Conservation (phyloP, 2,113 vertebrate species). For the Hippocampus abdominalis region DNA sequence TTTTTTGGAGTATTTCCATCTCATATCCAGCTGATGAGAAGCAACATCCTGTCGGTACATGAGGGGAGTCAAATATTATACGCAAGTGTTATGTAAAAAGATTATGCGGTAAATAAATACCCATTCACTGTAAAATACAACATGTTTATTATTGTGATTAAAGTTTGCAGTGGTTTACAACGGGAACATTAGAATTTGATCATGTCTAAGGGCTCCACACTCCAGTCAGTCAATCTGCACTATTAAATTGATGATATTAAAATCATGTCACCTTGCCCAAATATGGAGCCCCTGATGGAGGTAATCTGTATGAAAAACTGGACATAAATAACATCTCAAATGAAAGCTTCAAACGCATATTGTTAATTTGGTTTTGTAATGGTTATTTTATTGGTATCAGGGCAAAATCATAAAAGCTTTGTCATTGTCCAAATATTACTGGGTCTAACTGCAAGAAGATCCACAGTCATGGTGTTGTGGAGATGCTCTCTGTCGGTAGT, state of each 20-base stretch:
- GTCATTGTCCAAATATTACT: background rate
- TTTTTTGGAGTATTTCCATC: conserved; percentile 20
- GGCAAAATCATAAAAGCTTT: background rate
- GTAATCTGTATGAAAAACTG: too few relatives aligned
- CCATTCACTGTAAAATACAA: background rate
- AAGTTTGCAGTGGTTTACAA: background rate
- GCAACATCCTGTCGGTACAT: conserved; percentile 19
- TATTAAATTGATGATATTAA: background rate
- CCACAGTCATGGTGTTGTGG: conserved; percentile 34
- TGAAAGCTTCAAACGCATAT: background rate
- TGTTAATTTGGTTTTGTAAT: background rate
- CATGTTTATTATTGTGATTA: background rate
- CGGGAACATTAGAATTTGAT: background rate
- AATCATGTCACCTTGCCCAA: too few relatives aligned
- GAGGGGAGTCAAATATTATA: background rate
- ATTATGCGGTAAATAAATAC: background rate
- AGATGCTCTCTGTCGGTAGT: conserved; percentile 64
- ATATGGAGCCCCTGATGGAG: too few relatives aligned
- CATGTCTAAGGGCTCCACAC: background rate
- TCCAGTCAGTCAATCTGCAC: background rate
- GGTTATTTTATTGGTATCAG: background rate
- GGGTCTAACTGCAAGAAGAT: background rate
- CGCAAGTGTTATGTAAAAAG: background rate
- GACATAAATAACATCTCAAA: background rate
- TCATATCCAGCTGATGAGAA: conserved; percentile 30